phyloP scores from a whole-genome alignment of 2,888 invertebrate genomes.

The Agrochola macilenta region DNA sequence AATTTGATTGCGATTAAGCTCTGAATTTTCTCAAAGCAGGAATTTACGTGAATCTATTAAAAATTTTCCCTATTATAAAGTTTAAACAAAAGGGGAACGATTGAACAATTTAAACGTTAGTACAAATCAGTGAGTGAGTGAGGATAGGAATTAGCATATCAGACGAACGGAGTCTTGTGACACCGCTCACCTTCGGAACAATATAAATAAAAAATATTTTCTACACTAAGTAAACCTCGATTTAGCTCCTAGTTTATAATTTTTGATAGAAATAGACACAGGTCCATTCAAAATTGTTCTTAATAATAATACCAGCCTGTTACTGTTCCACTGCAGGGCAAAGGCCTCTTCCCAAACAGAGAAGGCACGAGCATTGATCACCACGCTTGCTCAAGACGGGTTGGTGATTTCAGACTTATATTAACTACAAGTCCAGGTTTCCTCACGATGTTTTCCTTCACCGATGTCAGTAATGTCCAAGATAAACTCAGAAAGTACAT shows the following conservation, averaged over 20 bases:
- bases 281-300: not conserved
- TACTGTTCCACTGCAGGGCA: too few relatives aligned
- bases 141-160: constrained; percentile 68
- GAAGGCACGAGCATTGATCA: too few relatives aligned
- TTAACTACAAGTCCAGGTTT: too few relatives aligned
- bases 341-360: too few relatives aligned
- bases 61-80: not conserved
- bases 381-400: too few relatives aligned
- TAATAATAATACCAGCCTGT: too few relatives aligned
- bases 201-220: constrained; percentile 34
- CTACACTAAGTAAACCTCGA: not conserved
- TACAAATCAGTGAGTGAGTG: constrained; percentile 33
- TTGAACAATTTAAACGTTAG: not conserved
- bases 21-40: not conserved
- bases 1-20: not conserved
- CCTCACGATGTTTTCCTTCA: too few relatives aligned
- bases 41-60: not conserved
- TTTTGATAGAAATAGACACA: not conserved
- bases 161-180: constrained; percentile 44
- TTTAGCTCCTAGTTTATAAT: not conserved
- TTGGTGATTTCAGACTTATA: too few relatives aligned
- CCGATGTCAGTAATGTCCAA: too few relatives aligned
- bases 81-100: not conserved
- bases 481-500: too few relatives aligned
- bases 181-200: constrained; percentile 69